Base-by-base conservation (phyloP, 2,888 invertebrate species). In the Rotaria macrura region DNA sequence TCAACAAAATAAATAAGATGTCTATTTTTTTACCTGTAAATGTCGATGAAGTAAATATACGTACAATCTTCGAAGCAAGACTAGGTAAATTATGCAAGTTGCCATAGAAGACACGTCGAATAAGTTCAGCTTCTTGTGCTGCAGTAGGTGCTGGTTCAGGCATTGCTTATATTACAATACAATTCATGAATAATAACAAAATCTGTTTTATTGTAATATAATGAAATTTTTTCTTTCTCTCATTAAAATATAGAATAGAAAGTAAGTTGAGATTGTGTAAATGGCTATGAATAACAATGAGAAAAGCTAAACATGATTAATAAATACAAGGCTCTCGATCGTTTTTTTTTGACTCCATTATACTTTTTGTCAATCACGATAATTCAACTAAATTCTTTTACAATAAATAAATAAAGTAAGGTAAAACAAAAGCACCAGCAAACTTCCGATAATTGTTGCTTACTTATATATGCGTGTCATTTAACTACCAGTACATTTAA, bases 11-110 rank as follows among this genome's bases (percentile, higher is more conserved):
- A 79, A n/a, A n/a, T n/a, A n/a, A n/a, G n/a, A 85, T 43, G 17
- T 17, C n/a, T 47, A 83, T 43, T 29, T 20, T 85, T 89, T 91
- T 92, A 96, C 97, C 97, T 89, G 98, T 98, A 89, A 98, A 98
- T 0, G 98, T 98, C 0, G 97, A 98, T 89, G 96, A 97, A 87
- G 97, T 97, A 91, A 98, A 98, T 89, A 98, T 98, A 88, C 98
- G 93, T 49, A 98, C 98, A 89, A 98, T 96, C 93, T 97, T 97
- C 72, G 97, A 97, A 92, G 96, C 96, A 87, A 98, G 96, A 0
- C 96, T 95, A 0, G 97, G 97, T 88, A 98, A 92, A 84, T 94
- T 93, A 90, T 95, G 94, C 88, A 86, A 83, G 14, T 84, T 79
- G 23, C 86, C 86, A 43, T 74, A 43, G 34, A 84, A 86, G 14